Evolutionary conservation across 1,140 invertebrate genomes (phyloP), one percentile per base, ranked within the genome.

Genomic region (Drosophila carrolli): DNA sequence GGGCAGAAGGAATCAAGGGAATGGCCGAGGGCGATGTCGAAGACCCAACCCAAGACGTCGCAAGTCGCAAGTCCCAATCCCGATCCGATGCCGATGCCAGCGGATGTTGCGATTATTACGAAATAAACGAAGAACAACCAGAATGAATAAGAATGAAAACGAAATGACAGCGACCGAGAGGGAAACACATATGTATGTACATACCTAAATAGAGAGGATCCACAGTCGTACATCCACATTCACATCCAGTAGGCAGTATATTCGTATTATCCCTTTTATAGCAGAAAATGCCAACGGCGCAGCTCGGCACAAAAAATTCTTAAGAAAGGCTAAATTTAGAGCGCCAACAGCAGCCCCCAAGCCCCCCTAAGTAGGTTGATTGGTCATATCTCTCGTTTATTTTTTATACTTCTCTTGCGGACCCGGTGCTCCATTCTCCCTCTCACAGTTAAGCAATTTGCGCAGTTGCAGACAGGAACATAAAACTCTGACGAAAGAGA

Each of bases 251-350:
- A 78, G 63, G 75, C 78, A 66, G 54, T 66, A 63, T 37, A 41
- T 72, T 62, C 61, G 75, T 85, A 80, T 81, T 90, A 90, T 90
- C 85, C 85, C 85, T 90, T 90, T 90, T 82, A 76, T 79, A 81
- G 85, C 57, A 75, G 75, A 81, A 90, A 90, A 81, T 90, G 85
- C 85, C 84, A 86, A 84, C 67, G 61, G 75, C 74, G 75, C 81
- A 85, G 51, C 55, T 53, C 43, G 37, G 38, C 74, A 47, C 48
- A 44, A 68, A 55, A 88, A 86, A 78, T 88, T 88, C 80, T 89
- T 77, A 5, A 83, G 84, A 89, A 89, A 84, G 80, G 77, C 84
- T 85, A 90, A 85, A 89, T 89, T 89, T 90, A 89, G 84, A 89
- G 65, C 80, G 62, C 63, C 75, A 82, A 74, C 50, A 75, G 70